phyloP scores from a whole-genome alignment of 2,113 vertebrate genomes.

The Nothobranchius kuhntae region DNA sequence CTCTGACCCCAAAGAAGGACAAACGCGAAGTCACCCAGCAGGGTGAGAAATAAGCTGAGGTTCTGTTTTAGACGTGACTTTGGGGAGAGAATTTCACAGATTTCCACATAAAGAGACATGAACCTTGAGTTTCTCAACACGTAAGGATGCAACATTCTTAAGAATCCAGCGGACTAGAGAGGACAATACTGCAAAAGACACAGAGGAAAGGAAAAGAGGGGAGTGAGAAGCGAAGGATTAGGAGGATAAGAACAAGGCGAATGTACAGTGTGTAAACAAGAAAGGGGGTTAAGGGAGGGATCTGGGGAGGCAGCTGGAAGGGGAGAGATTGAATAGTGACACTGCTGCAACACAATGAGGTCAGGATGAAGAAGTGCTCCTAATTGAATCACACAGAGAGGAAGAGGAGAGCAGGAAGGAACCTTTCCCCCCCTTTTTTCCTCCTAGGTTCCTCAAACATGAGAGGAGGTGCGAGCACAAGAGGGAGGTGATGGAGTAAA shows the following conservation, averaged over 20 bases:
- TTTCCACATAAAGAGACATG: background rate
- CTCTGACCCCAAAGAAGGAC: no score
- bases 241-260: slow-evolving; percentile 68
- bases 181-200: slow-evolving; percentile 47
- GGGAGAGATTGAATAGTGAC: slow-evolving; percentile 77
- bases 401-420: slow-evolving; percentile 34
- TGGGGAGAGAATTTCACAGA: background rate
- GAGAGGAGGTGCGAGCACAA: background rate
- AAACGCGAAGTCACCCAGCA: no score
- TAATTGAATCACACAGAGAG: slow-evolving; percentile 77
- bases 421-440: slow-evolving; percentile 2
- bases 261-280: slow-evolving; percentile 67
- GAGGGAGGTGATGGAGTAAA: background rate
- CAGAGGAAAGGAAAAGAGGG: background rate
- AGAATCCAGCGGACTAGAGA: slow-evolving; percentile 45
- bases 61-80: no score
- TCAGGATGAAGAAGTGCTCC: slow-evolving; percentile 77
- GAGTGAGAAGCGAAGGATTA: slow-evolving; percentile 61
- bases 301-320: slow-evolving; percentile 46
- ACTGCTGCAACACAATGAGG: slow-evolving; percentile 75
- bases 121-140: slow-evolving; percentile 25
- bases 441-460: slow-evolving; percentile 5
- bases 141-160: slow-evolving; percentile 34
- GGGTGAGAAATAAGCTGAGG: no score
- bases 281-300: slow-evolving; percentile 59